phyloP scores from a whole-genome alignment of 2,888 invertebrate genomes.

The Ctena decussata region DNA sequence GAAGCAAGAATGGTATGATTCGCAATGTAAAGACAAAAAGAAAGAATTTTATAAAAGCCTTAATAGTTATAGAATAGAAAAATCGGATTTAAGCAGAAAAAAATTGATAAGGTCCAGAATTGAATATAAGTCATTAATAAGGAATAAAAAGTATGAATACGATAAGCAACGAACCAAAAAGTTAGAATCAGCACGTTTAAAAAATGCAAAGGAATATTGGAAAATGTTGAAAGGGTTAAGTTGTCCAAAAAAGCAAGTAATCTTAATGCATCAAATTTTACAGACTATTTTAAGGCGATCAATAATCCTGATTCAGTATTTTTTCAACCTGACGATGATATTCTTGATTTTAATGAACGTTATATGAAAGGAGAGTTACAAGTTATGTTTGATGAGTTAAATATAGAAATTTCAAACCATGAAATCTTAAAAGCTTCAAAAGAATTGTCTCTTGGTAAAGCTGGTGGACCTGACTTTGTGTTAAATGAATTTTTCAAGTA shows the following conservation, averaged over 20 bases:
- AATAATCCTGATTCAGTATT: not conserved
- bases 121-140: constrained; percentile 3
- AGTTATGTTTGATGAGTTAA: constrained; percentile 9
- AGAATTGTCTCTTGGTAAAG: not conserved
- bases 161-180: constrained; percentile 2
- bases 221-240: not conserved
- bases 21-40: constrained; percentile 5
- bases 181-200: not conserved
- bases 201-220: constrained; percentile 30
- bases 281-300: not conserved
- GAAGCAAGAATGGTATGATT: constrained; percentile 13
- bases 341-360: not conserved
- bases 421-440: constrained; percentile 10
- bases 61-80: not conserved
- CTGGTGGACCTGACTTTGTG: constrained; percentile 10
- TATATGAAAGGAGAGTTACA: not conserved
- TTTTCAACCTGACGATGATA: not conserved
- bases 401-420: not conserved
- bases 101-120: not conserved
- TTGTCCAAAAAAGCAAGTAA: not conserved
- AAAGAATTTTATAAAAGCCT: not conserved
- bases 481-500: constrained; percentile 31
- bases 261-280: not conserved
- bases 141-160: not conserved
- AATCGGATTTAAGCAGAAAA: not conserved